phyloP scores from a whole-genome alignment of 2,797 vertebrate genomes.

The Myotis daubentonii region DNA sequence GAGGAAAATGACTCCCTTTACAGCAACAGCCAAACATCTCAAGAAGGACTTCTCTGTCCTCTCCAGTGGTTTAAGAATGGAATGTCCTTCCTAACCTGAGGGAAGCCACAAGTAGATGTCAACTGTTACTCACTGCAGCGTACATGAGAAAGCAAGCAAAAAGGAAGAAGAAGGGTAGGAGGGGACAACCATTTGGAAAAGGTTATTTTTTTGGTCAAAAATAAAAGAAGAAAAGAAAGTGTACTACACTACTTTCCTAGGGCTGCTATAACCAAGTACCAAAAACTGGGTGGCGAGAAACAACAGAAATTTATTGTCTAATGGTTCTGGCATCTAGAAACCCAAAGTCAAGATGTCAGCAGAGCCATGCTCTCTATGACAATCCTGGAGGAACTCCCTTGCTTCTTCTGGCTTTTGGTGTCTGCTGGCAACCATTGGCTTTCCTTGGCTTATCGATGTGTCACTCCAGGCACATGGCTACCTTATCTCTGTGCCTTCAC shows the following conservation, averaged over 20 bases:
- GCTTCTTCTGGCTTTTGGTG: not conserved
- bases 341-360: not conserved
- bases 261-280: not conserved
- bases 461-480: accelerated
- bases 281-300: not conserved
- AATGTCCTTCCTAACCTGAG: not conserved
- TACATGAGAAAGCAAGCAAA: not conserved
- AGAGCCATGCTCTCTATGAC: not conserved
- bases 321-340: not conserved
- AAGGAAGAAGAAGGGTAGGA: not conserved
- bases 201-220: not conserved
- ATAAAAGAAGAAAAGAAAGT: not conserved
- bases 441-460: not conserved
- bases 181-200: not conserved
- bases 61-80: not conserved
- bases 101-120: not conserved
- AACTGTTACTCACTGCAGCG: not conserved
- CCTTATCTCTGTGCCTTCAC: not conserved
- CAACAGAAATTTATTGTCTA: not conserved
- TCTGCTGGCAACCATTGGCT: not conserved
- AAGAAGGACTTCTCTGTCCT: not conserved
- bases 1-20: not conserved
- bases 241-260: not conserved
- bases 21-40: not conserved
- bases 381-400: not conserved